phyloP scores from a whole-genome alignment of 1,140 invertebrate genomes.

The Eumaeus atala region DNA sequence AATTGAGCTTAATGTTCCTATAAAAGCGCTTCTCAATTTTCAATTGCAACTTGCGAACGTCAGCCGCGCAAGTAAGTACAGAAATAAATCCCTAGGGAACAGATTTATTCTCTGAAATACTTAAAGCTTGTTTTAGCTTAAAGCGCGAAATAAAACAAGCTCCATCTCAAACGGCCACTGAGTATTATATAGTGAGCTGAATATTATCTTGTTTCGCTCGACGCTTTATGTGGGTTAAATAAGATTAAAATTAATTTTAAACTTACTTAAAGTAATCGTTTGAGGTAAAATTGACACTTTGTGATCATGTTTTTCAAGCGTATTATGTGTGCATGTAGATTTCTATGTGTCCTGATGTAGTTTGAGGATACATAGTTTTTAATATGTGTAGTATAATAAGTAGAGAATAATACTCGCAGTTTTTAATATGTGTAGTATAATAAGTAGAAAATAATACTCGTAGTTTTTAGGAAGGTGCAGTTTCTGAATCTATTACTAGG shows the following conservation, averaged over 20 bases:
- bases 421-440: too few relatives aligned
- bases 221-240: too few relatives aligned
- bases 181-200: neutral
- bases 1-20: neutral
- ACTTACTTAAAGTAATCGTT: neutral
- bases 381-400: too few relatives aligned
- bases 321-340: too few relatives aligned
- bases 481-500: too few relatives aligned
- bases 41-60: neutral
- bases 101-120: neutral
- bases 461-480: too few relatives aligned
- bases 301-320: too few relatives aligned
- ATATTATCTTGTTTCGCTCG: neutral
- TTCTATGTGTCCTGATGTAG: too few relatives aligned
- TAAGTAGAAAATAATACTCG: too few relatives aligned
- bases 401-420: too few relatives aligned
- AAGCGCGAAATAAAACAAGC: neutral
- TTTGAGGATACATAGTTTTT: too few relatives aligned
- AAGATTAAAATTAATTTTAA: neutral
- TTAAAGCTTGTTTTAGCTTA: neutral
- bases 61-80: neutral
- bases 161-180: neutral
- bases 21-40: neutral
- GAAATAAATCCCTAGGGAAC: neutral
- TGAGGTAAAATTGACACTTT: neutral